phyloP scores from a whole-genome alignment of 2,797 vertebrate species.

The Jordanella pulchra region DNA sequence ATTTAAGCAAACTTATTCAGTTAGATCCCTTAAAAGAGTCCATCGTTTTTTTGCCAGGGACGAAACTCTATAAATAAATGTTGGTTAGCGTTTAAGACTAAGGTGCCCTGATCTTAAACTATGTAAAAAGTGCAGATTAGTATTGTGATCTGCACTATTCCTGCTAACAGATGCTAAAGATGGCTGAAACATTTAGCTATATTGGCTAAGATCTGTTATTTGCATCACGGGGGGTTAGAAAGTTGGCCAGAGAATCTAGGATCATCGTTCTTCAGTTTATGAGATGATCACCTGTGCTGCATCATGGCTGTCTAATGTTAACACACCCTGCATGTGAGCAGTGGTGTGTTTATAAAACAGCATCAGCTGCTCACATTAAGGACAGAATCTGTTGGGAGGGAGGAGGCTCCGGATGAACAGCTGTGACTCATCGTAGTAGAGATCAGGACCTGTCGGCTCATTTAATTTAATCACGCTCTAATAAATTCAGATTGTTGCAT shows the following conservation, averaged over 20 bases:
- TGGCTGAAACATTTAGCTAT: not conserved
- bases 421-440: conserved; percentile 47
- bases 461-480: conserved; percentile 54
- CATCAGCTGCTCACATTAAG: conserved; percentile 42
- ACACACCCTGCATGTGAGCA: not conserved
- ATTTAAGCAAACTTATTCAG: not conserved
- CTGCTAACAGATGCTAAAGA: not conserved
- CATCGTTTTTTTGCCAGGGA: not conserved
- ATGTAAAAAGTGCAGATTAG: not conserved
- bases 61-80: not conserved
- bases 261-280: not conserved
- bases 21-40: not conserved
- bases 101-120: not conserved
- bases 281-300: not conserved
- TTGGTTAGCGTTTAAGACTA: not conserved
- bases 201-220: not conserved
- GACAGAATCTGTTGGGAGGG: not conserved
- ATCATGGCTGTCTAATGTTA: not conserved
- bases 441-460: conserved; percentile 34
- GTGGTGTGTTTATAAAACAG: conserved; percentile 15
- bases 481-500: conserved; percentile 42
- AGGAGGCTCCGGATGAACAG: conserved; percentile 6
- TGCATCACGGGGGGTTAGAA: not conserved
- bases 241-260: not conserved
- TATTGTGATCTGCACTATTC: not conserved